phyloP scores from a whole-genome alignment of 2,113 vertebrate genomes.

The Falcunculus frontatus region DNA sequence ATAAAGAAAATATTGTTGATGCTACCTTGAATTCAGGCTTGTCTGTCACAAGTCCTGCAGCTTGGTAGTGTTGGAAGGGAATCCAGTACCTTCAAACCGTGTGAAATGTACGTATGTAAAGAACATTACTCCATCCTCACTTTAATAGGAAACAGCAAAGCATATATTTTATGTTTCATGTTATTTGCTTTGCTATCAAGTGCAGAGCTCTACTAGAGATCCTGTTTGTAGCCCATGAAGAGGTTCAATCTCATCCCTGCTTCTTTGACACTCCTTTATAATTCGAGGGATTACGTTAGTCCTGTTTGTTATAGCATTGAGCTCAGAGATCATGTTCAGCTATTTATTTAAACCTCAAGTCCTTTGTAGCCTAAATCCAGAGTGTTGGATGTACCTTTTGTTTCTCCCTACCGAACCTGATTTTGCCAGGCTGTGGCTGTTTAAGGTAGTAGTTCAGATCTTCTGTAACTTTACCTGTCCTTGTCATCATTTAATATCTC shows the following conservation, averaged over 20 bases:
- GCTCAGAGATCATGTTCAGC: not conserved
- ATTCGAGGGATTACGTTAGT: not conserved
- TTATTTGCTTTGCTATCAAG: not conserved
- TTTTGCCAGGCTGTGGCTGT: not conserved
- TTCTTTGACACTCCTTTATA: not conserved
- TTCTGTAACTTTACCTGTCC: not conserved
- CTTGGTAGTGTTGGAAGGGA: not conserved
- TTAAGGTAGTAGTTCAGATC: not conserved
- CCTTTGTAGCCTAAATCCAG: not conserved
- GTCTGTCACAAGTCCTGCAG: not conserved
- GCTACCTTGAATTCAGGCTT: not conserved
- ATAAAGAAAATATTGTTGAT: not conserved
- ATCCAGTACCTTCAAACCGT: not conserved
- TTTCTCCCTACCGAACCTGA: not conserved
- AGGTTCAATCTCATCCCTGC: not conserved
- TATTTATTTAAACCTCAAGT: not conserved
- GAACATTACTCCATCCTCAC: not conserved
- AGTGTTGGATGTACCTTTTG: not conserved
- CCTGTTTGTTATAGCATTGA: not conserved
- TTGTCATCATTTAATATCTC: not conserved
- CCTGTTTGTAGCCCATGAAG: not conserved
- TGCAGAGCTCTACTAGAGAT: not conserved
- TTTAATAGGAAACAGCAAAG: fast-evolving
- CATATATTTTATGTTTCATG: not conserved
- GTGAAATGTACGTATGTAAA: not conserved